Conservation (phyloP, 1,140 invertebrate genomes). For the Charaxes varanes region DNA sequence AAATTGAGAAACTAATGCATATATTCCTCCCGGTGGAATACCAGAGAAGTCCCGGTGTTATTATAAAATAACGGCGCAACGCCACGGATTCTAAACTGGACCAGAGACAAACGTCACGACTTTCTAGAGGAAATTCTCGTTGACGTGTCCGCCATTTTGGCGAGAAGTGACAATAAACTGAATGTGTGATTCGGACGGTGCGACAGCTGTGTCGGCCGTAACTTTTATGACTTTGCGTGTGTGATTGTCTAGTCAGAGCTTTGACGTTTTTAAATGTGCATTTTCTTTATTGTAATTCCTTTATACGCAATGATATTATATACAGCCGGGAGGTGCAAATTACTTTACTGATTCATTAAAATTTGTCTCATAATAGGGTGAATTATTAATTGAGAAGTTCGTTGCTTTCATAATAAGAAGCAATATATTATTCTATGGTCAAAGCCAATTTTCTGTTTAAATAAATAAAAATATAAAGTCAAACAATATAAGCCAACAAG, state of each 20-base stretch:
- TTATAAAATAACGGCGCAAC: constrained; percentile 38
- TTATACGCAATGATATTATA: no score
- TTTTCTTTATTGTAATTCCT: constrained; percentile 32
- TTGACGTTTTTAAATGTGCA: constrained; percentile 35
- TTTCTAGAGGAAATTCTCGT: constrained; percentile 19
- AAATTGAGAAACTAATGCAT: constrained; percentile 82
- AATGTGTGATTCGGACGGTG: constrained; percentile 6
- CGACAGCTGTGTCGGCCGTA: no score
- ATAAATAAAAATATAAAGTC: no score
- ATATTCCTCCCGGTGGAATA: constrained; percentile 81
- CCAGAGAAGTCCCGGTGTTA: constrained; percentile 51
- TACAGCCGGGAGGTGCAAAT: no score
- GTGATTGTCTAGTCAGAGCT: constrained; percentile 56
- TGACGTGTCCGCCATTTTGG: constrained; percentile 15
- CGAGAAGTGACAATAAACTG: constrained; percentile 3
- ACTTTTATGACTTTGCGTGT: constrained; percentile 30
- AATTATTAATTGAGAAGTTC: no score
- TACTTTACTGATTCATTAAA: no score
- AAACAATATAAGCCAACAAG: no score
- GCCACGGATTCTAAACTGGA: constrained; percentile 17
- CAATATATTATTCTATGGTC: no score
- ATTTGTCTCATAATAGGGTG: no score
- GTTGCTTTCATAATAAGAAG: no score
- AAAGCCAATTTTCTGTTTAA: no score
- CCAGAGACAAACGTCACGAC: constrained; percentile 20